Conservation (phyloP, 2,888 invertebrate genomes). For the Brenthis hecate region DNA sequence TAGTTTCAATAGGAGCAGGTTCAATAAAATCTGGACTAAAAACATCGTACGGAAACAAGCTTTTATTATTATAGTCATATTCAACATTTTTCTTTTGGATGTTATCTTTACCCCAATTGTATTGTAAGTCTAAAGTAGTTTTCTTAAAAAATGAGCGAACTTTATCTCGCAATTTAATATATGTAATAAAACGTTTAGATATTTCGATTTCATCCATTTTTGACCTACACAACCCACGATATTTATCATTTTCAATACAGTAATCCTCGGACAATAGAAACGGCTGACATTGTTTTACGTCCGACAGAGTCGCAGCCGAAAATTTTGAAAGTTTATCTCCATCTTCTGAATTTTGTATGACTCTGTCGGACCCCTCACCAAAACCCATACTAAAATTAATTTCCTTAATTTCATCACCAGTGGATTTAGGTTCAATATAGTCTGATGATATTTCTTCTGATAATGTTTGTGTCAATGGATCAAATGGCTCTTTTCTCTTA, state of each 20-base stretch:
- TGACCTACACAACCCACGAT: constrained; percentile 38
- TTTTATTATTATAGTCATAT: constrained; percentile 31
- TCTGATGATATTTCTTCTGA: constrained; percentile 62
- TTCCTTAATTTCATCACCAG: constrained; percentile 54
- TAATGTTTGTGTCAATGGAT: constrained; percentile 58
- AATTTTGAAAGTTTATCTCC: constrained; percentile 64
- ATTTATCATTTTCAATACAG: constrained; percentile 43
- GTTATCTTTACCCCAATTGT: constrained; percentile 47
- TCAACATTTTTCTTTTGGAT: constrained; percentile 44
- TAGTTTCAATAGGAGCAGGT: constrained; percentile 66
- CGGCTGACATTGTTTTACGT: constrained; percentile 81
- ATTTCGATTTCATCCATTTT: constrained; percentile 51
- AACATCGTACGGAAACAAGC: constrained; percentile 68
- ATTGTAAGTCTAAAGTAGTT: constrained; percentile 55
- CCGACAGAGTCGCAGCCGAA: constrained; percentile 83
- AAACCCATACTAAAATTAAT: constrained; percentile 79
- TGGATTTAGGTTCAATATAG: constrained; percentile 49
- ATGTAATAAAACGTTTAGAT: constrained; percentile 51
- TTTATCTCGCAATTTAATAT: constrained; percentile 60
- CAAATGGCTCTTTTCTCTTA: constrained; percentile 40
- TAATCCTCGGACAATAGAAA: constrained; percentile 63
- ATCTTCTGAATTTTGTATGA: constrained; percentile 73
- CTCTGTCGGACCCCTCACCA: constrained; percentile 83
- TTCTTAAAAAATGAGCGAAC: constrained; percentile 66
- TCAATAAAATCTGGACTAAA: constrained; percentile 83